These are phyloP conservation scores for Harmothoe impar DNA, from an alignment of 2,888 invertebrate species.

Conservation along the genomic window DNA sequence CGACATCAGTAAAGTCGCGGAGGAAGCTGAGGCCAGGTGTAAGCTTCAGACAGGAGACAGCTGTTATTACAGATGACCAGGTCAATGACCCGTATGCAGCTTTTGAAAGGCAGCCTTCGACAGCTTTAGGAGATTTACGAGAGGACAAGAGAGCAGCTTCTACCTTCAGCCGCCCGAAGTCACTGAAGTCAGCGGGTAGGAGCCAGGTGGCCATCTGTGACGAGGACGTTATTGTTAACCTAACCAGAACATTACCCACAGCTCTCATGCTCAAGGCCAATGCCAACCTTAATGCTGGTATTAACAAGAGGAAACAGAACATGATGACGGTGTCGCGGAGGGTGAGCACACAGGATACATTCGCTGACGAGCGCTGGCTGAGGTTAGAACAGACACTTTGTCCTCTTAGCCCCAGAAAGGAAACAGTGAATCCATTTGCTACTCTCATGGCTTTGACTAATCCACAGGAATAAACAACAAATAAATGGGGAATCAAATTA, in stretches of 20 bases:
- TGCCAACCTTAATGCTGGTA: constrained; percentile 58
- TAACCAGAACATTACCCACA: constrained; percentile 64
- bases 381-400: not conserved
- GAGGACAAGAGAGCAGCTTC: not conserved
- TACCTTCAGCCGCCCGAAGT: not conserved
- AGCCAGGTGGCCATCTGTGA: constrained; percentile 43
- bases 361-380: constrained; percentile 28
- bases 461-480: too few relatives aligned
- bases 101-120: not conserved
- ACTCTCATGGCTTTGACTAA: too few relatives aligned
- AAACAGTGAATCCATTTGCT: not conserved
- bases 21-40: not conserved
- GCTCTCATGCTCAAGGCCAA: constrained; percentile 66
- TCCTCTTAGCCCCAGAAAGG: not conserved
- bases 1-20: not conserved
- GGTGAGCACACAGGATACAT: not conserved
- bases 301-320: constrained; percentile 42
- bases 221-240: constrained; percentile 24
- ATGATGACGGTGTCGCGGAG: constrained; percentile 38
- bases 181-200: not conserved
- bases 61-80: not conserved
- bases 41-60: not conserved
- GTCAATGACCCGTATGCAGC: not conserved
- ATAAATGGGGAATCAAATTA: too few relatives aligned
- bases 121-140: not conserved